A percentile compares a stretch with the other conserved stretches of the same genome.
These are phyloP conservation scores for Gymnogyps californianus DNA, from an alignment of 2,113 vertebrate species.

Conservation along the genomic window DNA sequence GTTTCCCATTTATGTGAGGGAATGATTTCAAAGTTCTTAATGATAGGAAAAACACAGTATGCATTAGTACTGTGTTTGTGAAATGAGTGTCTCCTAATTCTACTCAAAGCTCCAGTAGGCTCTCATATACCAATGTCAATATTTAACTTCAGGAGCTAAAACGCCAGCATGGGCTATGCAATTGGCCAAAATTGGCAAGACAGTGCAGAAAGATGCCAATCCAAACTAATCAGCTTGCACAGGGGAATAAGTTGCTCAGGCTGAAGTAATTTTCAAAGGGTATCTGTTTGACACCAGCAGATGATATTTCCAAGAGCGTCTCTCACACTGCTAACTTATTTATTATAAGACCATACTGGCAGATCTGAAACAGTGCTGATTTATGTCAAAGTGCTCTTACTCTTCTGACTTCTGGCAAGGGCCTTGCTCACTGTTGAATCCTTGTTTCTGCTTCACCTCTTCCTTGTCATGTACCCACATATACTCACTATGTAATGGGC, in stretches of 20 bases:
- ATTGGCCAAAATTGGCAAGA: neutral
- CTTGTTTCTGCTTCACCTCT: neutral
- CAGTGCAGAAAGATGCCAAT: neutral
- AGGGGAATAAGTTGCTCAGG: neutral
- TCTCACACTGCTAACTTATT: neutral
- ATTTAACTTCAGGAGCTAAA: neutral
- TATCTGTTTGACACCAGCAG: neutral
- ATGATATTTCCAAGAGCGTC: neutral
- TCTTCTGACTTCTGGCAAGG: neutral
- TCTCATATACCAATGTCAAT: neutral
- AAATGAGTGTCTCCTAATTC: neutral
- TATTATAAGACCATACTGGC: neutral
- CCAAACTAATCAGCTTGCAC: neutral
- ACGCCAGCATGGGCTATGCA: neutral
- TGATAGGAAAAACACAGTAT: neutral
- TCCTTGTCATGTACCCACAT: neutral
- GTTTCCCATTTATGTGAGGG: neutral
- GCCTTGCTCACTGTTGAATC: neutral
- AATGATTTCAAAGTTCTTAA: neutral
- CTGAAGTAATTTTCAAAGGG: neutral
- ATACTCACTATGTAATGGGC: accelerated
- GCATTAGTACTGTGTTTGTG: neutral
- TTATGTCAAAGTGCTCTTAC: neutral
- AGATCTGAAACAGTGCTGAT: neutral
- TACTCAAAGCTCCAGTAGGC: neutral